Evolutionary conservation across 2,888 invertebrate species (phyloP), one percentile per base, ranked within the genome.

Genomic region (Allophyes oxyacanthae): DNA sequence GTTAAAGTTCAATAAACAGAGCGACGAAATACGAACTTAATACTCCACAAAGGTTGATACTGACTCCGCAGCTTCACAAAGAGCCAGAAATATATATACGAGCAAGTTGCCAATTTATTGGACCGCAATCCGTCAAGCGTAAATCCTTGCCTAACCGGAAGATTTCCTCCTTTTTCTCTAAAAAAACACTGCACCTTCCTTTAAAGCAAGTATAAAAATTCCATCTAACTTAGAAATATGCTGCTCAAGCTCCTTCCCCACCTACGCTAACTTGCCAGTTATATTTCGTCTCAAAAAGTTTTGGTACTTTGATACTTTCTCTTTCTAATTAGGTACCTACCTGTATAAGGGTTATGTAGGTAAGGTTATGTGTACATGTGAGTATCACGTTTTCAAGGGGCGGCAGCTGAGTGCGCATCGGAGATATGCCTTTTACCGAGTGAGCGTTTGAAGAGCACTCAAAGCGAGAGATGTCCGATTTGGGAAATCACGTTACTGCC

Each of bases 401-500:
- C 69, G 53, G 73, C 66, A 72, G 78, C 74, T 75, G 82, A 84
- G 82, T 81, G 78, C 72, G 73, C 75, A 79, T 78, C 82, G 69
- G 73, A 80, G 79, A 85, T 83, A 83, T 81, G 82, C 87, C 87
- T 87, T 88, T 87, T 85, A 85, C 83, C 75, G 78, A 73, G 69
- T 61, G 69, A 78, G 65, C 81, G 81, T 83, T 85, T 88, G 81
- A 84, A 91, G 88, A 88, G 91, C 91, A 89, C 92, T 92, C 86
- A 85, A 82, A 83, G 80, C 66, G 75, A 83, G 86, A 84, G 87
- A 85, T 83, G 85, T 80, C 87, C 89, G 88, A 91, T 93, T 92
- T 90, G 83, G 88, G 86, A 91, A 93, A 93, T 91, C 88, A 89
- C 81, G 89, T 93, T 92, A 92, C 81, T 69, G 76, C 52, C 49